Base-by-base conservation (phyloP, 2,113 vertebrate genomes). In the Rallus limicola region DNA sequence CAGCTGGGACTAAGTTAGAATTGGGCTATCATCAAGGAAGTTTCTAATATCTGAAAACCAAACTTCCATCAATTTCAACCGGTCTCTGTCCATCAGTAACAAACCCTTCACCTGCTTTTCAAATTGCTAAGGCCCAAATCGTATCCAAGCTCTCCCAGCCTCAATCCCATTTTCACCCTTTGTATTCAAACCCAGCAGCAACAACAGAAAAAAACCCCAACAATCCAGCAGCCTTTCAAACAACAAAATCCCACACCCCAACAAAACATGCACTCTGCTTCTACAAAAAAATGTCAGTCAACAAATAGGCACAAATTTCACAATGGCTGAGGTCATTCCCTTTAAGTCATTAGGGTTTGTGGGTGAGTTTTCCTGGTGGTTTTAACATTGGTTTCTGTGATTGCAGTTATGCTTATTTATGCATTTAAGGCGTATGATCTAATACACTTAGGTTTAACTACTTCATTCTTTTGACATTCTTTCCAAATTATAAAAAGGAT, bases 401-500 rank as follows among this genome's bases (percentile, higher is more conserved):
- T 97, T 96, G 96, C 97, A 97, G 92, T 63, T 82, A 96, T 93
- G 97, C 97, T 97, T 97, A 98, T 97, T 97, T 98, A 97, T 97
- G 97, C 94, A 97, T 98, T 98, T 98, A 95, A 95, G 96, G 92
- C 96, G 14, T 96, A 98, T 97, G 97, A 98, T 95, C 96, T 98
- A 98, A 98, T 97, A 84, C 95, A 93, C 92, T 97, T 97, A 96
- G 97, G 97, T 98, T 97, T 98, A 98, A 97, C 97, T 97, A 95
- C 93, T 97, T 96, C 96, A 97, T 97, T 97, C 93, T 92, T 97
- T 95, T 94, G 96, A 97, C 98, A 97, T 98, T 97, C 97, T 97
- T 98, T 98, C 98, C 98, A 98, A 98, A 98, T 97, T 97, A 98
- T 97, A 98, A 94, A 93, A 98, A 97, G 96, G 97, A 98, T 98